Conservation (phyloP, 2,888 invertebrate genomes). For the Scelioninae gen. 1 region DNA sequence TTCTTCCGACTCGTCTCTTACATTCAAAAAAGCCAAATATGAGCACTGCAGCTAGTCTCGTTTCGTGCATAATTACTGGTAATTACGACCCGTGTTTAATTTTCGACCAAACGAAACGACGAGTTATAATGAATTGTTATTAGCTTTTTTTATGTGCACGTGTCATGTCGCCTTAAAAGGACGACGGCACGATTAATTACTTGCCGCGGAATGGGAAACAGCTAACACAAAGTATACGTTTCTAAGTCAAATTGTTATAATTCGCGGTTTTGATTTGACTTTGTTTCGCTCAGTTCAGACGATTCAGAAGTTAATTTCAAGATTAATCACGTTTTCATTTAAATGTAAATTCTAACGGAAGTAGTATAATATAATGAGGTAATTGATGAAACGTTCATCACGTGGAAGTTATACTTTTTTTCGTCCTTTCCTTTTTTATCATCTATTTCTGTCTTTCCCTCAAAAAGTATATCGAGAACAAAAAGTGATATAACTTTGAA, state of each 20-base stretch:
- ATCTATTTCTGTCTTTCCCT: not conserved
- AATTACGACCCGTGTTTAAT: slow-evolving; percentile 60
- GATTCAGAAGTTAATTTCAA: slow-evolving; percentile 57
- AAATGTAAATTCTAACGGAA: slow-evolving; percentile 51
- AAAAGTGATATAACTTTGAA: slow-evolving; percentile 40
- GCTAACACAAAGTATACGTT: slow-evolving; percentile 35
- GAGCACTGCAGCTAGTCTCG: slow-evolving; percentile 44
- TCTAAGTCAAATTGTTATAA: slow-evolving; percentile 52
- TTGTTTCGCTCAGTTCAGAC: slow-evolving; percentile 26
- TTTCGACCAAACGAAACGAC: slow-evolving; percentile 52
- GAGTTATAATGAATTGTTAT: slow-evolving; percentile 62
- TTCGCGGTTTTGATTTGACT: slow-evolving; percentile 45
- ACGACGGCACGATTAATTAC: slow-evolving; percentile 47
- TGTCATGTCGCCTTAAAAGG: slow-evolving; percentile 46
- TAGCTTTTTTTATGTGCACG: slow-evolving; percentile 52
- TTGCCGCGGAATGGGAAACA: slow-evolving; percentile 24
- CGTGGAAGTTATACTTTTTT: slow-evolving; percentile 13
- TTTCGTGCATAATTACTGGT: slow-evolving; percentile 59
- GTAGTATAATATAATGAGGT: slow-evolving; percentile 44
- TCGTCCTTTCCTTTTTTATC: slow-evolving; percentile 7
- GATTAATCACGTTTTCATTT: slow-evolving; percentile 55
- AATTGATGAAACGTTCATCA: slow-evolving; percentile 55
- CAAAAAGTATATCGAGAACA: not conserved
- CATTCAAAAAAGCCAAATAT: slow-evolving; percentile 43
- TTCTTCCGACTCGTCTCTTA: slow-evolving; percentile 35